These are phyloP conservation scores for Rhagoletis zephyria DNA, from an alignment of 1,140 invertebrate genomes.

Conservation along the genomic window DNA sequence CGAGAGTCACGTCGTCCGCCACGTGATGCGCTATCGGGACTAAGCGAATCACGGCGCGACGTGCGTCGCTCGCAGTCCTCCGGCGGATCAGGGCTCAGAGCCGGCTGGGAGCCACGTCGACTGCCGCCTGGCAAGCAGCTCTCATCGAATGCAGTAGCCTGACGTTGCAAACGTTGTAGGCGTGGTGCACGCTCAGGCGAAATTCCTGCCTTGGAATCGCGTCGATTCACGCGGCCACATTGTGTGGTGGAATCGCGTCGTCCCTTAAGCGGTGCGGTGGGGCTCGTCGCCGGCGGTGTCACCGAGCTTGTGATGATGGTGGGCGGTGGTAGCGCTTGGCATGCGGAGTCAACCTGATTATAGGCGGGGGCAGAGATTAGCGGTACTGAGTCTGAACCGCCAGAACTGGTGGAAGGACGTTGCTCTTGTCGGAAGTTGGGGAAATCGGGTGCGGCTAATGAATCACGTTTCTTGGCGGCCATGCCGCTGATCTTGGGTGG, in stretches of 20 bases:
- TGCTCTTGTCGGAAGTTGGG: slow-evolving; percentile 78
- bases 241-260: slow-evolving; percentile 88
- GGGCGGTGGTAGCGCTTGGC: slow-evolving; percentile 80
- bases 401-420: slow-evolving; percentile 85
- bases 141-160: slow-evolving; percentile 91
- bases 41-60: slow-evolving; percentile 86
- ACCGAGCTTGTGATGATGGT: slow-evolving; percentile 87
- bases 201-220: slow-evolving; percentile 80
- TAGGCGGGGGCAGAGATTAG: slow-evolving; percentile 70
- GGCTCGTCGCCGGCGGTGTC: slow-evolving; percentile 84
- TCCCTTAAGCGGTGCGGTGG: slow-evolving; percentile 76
- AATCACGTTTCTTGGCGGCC: slow-evolving; percentile 80
- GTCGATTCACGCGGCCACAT: slow-evolving; percentile 78
- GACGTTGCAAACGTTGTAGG: slow-evolving; percentile 83
- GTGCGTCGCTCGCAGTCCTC: slow-evolving; percentile 78
- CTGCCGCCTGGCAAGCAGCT: slow-evolving; percentile 81
- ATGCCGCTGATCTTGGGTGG: slow-evolving; percentile 77
- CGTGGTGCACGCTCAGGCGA: slow-evolving; percentile 81
- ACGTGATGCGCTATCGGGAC: slow-evolving; percentile 86
- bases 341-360: slow-evolving; percentile 76
- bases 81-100: slow-evolving; percentile 82
- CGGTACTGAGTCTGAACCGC: slow-evolving; percentile 80
- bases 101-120: slow-evolving; percentile 84
- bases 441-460: slow-evolving; percentile 75
- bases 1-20: slow-evolving; percentile 82